These are phyloP conservation scores for Hippocampus kuda DNA, from an alignment of 2,797 vertebrate species.

Conservation along the genomic window DNA sequence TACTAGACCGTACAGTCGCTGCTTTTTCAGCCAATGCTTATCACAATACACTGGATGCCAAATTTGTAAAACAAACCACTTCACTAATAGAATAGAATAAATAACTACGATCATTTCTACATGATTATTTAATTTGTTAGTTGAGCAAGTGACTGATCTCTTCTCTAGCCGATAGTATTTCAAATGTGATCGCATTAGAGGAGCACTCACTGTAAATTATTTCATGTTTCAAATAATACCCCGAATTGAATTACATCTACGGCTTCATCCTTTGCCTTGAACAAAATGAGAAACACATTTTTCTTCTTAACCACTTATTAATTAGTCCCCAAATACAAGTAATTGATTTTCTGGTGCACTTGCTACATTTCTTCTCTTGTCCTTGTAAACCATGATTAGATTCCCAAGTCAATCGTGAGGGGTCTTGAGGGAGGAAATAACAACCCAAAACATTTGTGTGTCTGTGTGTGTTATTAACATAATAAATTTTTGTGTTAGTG, in stretches of 20 bases:
- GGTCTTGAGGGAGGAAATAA: no score
- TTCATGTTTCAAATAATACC: background rate
- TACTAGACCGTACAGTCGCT: background rate
- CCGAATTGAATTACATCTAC: conserved; percentile 4
- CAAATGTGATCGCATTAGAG: conserved; percentile 8
- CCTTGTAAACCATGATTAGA: conserved; percentile 16
- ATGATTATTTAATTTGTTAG: background rate
- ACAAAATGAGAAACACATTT: conserved; percentile 8
- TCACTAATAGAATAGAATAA: background rate
- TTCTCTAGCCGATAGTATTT: background rate
- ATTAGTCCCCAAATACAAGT: conserved; percentile 28
- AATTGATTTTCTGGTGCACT: conserved; percentile 15
- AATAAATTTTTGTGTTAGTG: no score
- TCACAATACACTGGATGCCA: background rate
- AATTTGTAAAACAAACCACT: background rate
- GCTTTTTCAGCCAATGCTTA: background rate
- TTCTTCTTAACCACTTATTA: conserved; percentile 21
- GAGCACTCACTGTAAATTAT: conserved; percentile 16
- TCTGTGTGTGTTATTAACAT: no score
- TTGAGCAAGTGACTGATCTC: background rate
- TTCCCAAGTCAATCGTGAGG: conserved; percentile 10
- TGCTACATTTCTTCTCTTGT: conserved; percentile 6
- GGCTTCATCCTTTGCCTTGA: conserved; percentile 16
- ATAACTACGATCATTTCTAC: background rate
- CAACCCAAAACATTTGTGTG: no score